Evolutionary conservation across 2,888 invertebrate species (phyloP), one percentile per base, ranked within the genome.

Genomic region (Ecdyonurus torrentis): DNA sequence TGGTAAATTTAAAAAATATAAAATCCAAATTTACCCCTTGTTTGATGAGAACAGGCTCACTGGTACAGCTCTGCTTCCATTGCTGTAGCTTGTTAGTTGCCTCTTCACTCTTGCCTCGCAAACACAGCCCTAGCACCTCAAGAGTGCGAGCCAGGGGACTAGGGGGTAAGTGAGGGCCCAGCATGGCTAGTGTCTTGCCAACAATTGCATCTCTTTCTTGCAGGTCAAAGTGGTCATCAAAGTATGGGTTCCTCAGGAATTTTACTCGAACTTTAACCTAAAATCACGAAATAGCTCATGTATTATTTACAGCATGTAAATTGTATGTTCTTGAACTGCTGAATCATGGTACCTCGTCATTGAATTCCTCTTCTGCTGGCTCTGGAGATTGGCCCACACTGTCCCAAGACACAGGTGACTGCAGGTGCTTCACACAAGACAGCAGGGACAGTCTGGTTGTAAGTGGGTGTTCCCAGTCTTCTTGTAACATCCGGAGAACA

Each of bases 141-240:
- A 81, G 76, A 68, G 83, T 83, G 65, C 76, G 73, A 65, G 79
- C 80, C 3, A 85, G 67, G 65, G 77, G 71, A 63, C 76, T 70
- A 22, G 67, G 66, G 7, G 64, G 61, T 66, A 75, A 70, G 64
- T 72, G 70, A 68, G 78, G 76, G 2, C 83, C 82, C 65, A 85
- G 80, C 75, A 81, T 80, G 50, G 79, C 78, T 61, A 96, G 75
- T 1, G 92, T 89, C 78, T 96, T 96, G 0, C 95, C 95, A 60
- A 89, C 79, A 53, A 91, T 76, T 70, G 83, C 80, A 24, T 79
- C 73, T 3, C 85, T 81, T 67, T 90, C 85, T 64, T 75, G 81
- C 22, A 95, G 78, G 75, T 93, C 93, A 76, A 93, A 92, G 74
- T 96, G 94, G 71, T 91, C 88, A 77, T 96, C 95, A 75, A 87